Base-by-base conservation (phyloP, 2,113 vertebrate species). In the Vulpes lagopus region DNA sequence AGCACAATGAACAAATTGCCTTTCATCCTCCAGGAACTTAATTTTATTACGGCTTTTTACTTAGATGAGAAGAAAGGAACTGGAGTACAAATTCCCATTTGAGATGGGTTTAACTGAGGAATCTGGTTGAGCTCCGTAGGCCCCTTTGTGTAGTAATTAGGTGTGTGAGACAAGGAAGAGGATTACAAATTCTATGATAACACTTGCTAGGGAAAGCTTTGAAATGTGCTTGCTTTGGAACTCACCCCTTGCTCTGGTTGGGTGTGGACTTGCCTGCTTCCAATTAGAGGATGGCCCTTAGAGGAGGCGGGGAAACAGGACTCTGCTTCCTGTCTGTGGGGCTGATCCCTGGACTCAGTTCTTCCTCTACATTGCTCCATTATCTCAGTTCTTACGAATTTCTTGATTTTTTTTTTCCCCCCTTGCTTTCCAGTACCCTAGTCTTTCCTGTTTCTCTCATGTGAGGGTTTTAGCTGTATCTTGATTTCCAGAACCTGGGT, bases 1-100 rank as follows among this genome's bases (percentile, higher is more conserved):
- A 64, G 1, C 73, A 51, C 67, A 95, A 22, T 27, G 64, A 86
- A 82, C 19, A 51, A 84, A 4, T 16, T 76, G 16, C 20, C 35
- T 91, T 96, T 97, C 76, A 60, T 94, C 20, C 65, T 93, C 91
- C 55, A 84, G 78, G 59, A 98, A 96, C 49, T 43, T 73, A 96
- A 57, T 80, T 96, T 96, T 93, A 60, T 89, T 95, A 96, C 96
- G 86, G 5, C 51, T 17, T 96, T 98, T 96, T 62, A n/a, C 35
- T 95, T 82, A 82, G 51, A 89, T 74, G 93, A 96, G 95, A 87
- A 71, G 55, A 96, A 97, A 27, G 43, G 64, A 97, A 83, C 74
- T 30, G 81, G 69, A 94, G 64, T 88, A 69, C 43, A 2, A 84
- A 32, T 96, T 81, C 96, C 71, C 60, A 81, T 89, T 65, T 2